Evolutionary conservation across 2,797 vertebrate species (phyloP).

Genomic region (Ispidina lecontei): DNA sequence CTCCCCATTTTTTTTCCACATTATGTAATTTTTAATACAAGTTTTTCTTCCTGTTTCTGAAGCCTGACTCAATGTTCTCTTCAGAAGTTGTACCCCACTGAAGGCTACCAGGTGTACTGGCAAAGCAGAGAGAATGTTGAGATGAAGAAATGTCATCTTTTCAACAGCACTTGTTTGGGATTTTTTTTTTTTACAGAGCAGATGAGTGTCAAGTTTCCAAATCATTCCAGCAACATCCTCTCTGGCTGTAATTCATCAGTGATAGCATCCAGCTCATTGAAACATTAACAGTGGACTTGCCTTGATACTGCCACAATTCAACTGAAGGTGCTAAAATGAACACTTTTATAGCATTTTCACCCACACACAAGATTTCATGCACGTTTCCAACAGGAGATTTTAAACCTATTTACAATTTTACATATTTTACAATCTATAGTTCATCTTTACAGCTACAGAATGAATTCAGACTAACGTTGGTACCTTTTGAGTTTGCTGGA

Average conservation of each 20-base stretch:
- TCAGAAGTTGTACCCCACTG: not conserved
- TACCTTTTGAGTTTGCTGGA: constrained; percentile 27
- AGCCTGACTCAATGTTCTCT: not conserved
- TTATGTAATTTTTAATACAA: not conserved
- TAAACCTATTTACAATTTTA: constrained; percentile 82
- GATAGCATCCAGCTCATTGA: not conserved
- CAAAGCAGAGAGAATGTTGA: not conserved
- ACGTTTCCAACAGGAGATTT: constrained; percentile 11
- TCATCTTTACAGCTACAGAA: constrained; percentile 74
- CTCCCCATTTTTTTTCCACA: not conserved
- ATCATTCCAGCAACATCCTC: not conserved
- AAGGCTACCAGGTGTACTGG: not conserved
- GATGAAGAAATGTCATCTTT: not conserved
- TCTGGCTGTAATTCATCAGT: not conserved
- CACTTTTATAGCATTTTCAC: constrained; percentile 13
- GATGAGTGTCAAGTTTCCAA: not conserved
- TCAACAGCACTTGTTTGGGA: not conserved
- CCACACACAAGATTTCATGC: constrained; percentile 61
- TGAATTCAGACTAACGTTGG: constrained; percentile 40
- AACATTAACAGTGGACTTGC: not conserved
- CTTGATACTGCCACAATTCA: not conserved
- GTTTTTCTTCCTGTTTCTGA: not conserved
- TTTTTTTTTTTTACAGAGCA: not conserved
- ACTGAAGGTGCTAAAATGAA: constrained; percentile 2
- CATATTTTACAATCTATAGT: constrained; percentile 77